Conservation (phyloP, 2,797 vertebrate genomes). For the Lindbergichthys nudifrons region DNA sequence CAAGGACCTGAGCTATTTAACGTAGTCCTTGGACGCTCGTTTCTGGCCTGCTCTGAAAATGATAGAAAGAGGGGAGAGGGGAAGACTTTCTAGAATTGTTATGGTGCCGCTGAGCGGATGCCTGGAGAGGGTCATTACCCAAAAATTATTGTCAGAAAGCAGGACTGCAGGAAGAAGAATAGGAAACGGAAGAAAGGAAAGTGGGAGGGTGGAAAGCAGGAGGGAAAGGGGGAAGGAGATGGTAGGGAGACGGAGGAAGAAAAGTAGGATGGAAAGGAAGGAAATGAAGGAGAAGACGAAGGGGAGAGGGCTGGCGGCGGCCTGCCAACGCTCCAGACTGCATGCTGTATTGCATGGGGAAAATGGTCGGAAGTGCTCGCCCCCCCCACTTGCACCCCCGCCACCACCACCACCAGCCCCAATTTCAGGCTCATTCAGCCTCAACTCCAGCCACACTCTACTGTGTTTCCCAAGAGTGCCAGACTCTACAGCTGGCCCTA, state of each 20-base stretch:
- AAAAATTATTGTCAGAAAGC: conserved; percentile 61
- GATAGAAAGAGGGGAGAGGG: conserved; percentile 39
- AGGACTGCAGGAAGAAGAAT: conserved; percentile 53
- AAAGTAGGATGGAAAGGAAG: conserved; percentile 67
- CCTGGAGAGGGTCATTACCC: conserved; percentile 66
- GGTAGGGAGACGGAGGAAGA: conserved; percentile 47
- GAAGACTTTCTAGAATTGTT: conserved; percentile 53
- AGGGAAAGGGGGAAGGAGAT: conserved; percentile 32
- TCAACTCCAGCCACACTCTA: conserved; percentile 81
- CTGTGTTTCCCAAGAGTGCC: conserved; percentile 79
- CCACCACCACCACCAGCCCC: conserved; percentile 65
- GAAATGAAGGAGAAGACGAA: conserved; percentile 62
- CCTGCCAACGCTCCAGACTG: conserved; percentile 76
- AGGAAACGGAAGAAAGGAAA: conserved; percentile 50
- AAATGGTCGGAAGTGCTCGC: conserved; percentile 81
- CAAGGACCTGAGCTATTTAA: conserved; percentile 67
- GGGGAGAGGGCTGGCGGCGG: conserved; percentile 65
- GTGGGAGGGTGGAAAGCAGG: conserved; percentile 49
- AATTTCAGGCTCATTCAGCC: conserved; percentile 77
- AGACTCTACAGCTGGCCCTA: conserved; percentile 85
- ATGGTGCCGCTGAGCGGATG: conserved; percentile 68
- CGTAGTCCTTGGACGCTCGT: conserved; percentile 52
- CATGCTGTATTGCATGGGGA: conserved; percentile 73
- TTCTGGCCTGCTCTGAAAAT: conserved; percentile 47
- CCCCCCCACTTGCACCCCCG: conserved; percentile 68